A percentile compares a stretch with the other conserved stretches of the same genome.
Evolutionary conservation across 1,140 invertebrate genomes (phyloP).

Genomic region (Rhagoletis pomonella): DNA sequence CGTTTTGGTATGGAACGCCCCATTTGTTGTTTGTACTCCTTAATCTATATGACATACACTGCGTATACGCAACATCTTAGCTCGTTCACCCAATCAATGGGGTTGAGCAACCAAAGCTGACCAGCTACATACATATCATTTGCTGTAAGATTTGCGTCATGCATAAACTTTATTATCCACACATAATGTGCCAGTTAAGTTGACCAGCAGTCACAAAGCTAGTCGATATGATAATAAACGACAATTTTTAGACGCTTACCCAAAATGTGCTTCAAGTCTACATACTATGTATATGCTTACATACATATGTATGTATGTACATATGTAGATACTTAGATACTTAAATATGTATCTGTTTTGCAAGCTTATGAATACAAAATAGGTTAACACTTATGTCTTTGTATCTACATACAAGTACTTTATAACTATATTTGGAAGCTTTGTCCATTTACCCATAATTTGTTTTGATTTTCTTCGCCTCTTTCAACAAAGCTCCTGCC

Average conservation of each 20-base stretch:
- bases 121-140: not conserved
- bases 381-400: too few species aligned
- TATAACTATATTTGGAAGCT: not conserved
- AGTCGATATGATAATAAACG: conserved; percentile 43
- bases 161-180: conserved; percentile 15
- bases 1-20: too few species aligned
- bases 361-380: too few species aligned
- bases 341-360: not conserved
- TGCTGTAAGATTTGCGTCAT: conserved; percentile 11
- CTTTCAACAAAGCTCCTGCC: not conserved
- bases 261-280: not conserved
- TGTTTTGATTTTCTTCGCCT: not conserved
- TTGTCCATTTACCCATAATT: conserved; percentile 8
- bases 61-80: conserved; percentile 14
- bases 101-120: not conserved
- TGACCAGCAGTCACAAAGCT: conserved; percentile 24
- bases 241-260: not conserved
- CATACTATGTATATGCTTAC: not conserved
- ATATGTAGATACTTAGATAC: too few species aligned
- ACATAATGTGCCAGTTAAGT: not conserved
- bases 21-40: too few species aligned
- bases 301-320: not conserved
- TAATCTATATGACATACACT: not conserved
- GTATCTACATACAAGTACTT: not conserved
- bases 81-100: not conserved